Evolutionary conservation across 2,888 invertebrate species (phyloP), one percentile per base, ranked within the genome.

Genomic region (Gymnoscelis rufifasciata): DNA sequence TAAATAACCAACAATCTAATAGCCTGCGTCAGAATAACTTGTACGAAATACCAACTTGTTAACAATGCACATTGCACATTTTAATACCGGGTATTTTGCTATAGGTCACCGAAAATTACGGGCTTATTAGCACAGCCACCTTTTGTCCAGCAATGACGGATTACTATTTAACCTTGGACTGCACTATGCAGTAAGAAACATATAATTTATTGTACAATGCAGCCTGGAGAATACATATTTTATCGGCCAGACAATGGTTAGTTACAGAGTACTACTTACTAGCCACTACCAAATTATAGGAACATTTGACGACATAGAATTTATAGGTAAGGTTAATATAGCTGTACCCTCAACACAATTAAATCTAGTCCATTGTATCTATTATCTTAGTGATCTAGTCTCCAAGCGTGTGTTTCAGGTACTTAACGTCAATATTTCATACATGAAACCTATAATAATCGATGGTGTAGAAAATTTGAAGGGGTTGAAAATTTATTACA

Each of bases 171-270:
- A 54, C 57, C 57, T 58, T 58, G 57, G 52, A 29, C 51, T 38
- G 54, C 49, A 52, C 57, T 50, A 49, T 57, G 60, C 58, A 59
- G 56, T 40, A 30, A 37, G 19, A 24, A 38, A 24, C 24, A 37
- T 47, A 51, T 55, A 51, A 52, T 52, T 56, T 52, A 29, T 19
- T 37, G 33, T 24, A 40, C 42, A 33, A 36, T 39, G 29, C 52
- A 52, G 51, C 62, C 31, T 37, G 54, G 19, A 19, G 5, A 19
- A 19, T 19, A 19, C 19, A 19, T 19, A 19, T 19, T 19, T 19
- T 19, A 8, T 26, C 26, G 26, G 3, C 26, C 26, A 7, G 26
- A 19, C 19, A 19, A 19, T 3, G 5, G 19, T 2, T 19, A 3
- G 19, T 19, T 5, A 19, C 19, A 2, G 19, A 5, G 19, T 19